Conservation (phyloP, 2,888 invertebrate species). For the Brachycybe producta region DNA sequence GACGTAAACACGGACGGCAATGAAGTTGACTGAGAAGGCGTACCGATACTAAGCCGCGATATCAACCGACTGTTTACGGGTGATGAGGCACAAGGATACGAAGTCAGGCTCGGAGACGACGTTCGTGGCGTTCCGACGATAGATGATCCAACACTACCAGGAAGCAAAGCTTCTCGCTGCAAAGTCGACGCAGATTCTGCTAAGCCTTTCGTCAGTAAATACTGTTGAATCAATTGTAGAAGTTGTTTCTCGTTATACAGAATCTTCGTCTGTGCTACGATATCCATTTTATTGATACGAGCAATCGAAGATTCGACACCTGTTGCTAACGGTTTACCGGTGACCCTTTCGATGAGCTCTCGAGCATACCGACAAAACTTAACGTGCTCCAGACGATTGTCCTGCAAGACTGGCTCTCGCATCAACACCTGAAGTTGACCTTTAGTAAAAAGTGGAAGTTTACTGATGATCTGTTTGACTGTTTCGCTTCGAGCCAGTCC, state of each 20-base stretch:
- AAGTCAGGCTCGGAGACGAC: too few species aligned
- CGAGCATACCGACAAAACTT: conserved; percentile 89
- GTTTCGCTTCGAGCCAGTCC: conserved; percentile 88
- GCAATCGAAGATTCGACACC: conserved; percentile 65
- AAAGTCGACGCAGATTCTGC: conserved; percentile 56
- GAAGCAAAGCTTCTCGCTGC: conserved; percentile 54
- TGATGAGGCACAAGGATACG: too few species aligned
- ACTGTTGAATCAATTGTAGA: conserved; percentile 78
- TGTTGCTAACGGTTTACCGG: conserved; percentile 64
- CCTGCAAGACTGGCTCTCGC: conserved; percentile 92
- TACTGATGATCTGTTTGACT: conserved; percentile 82
- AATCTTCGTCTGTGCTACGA: conserved; percentile 91
- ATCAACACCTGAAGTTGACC: conserved; percentile 86
- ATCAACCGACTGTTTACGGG: too few species aligned
- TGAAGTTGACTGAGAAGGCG: too few species aligned
- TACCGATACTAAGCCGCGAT: too few species aligned
- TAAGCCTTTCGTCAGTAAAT: conserved; percentile 63
- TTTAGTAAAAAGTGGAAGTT: conserved; percentile 82
- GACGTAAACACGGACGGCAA: too few species aligned
- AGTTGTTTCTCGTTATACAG: conserved; percentile 88
- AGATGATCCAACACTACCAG: too few species aligned
- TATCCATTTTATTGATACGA: conserved; percentile 80
- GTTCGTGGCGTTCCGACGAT: conserved; percentile 27
- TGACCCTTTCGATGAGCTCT: conserved; percentile 75
- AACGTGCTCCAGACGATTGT: conserved; percentile 88